These are phyloP conservation scores for Ceratitis capitata DNA, from an alignment of 1,140 invertebrate species.

Conservation along the genomic window DNA sequence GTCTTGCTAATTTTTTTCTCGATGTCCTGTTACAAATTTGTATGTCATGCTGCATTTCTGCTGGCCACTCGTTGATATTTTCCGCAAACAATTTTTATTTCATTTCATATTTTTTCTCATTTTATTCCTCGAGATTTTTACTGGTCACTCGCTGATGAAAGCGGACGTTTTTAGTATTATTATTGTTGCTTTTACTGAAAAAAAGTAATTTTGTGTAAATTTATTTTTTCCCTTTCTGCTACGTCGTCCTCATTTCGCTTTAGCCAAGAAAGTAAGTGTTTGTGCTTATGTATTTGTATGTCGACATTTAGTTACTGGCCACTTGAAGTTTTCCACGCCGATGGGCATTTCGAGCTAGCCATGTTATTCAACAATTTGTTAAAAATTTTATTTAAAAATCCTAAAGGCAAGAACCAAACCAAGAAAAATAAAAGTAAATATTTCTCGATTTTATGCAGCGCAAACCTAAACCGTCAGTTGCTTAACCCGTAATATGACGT, in stretches of 20 bases:
- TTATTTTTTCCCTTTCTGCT: not conserved
- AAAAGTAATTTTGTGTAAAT: constrained; percentile 14
- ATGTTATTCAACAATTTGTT: not conserved
- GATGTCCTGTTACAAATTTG: not conserved
- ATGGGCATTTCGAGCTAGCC: not conserved
- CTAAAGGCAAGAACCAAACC: too few relatives aligned
- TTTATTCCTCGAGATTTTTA: constrained; percentile 2
- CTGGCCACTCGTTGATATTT: not conserved
- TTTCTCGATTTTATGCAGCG: not conserved
- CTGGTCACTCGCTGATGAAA: not conserved
- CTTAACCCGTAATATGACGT: not conserved
- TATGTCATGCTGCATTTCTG: not conserved
- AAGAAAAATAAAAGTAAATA: not conserved
- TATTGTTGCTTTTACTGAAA: not conserved
- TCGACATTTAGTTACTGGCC: constrained; percentile 11
- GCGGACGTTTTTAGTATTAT: not conserved
- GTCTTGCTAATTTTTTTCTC: not conserved
- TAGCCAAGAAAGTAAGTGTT: too few relatives aligned
- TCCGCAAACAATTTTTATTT: constrained; percentile 6
- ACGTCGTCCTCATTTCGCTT: not conserved
- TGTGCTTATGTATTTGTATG: not conserved
- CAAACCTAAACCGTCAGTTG: not conserved
- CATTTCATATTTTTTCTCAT: not conserved
- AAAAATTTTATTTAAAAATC: not conserved
- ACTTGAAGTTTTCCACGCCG: constrained; percentile 27